Evolutionary conservation across 2,888 invertebrate genomes (phyloP).

Genomic region (Myopa testacea): DNA sequence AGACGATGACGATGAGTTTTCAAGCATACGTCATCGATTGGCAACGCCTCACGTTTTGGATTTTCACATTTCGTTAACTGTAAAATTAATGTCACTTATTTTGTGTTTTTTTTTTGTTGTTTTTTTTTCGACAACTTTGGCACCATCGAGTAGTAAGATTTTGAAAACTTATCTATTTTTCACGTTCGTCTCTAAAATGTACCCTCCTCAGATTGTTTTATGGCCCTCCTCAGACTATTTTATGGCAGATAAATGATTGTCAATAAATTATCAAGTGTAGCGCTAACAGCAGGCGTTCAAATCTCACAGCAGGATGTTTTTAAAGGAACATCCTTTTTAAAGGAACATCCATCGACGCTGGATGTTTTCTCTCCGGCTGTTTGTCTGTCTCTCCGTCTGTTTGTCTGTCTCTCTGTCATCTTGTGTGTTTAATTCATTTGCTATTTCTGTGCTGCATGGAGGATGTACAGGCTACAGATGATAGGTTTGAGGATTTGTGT

Average conservation of each 20-base stretch:
- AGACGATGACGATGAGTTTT: background rate
- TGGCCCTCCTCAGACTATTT: conserved; percentile 36
- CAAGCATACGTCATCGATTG: conserved; percentile 19
- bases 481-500: conserved; percentile 1
- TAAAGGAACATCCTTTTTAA: conserved; percentile 45
- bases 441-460: background rate
- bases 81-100: conserved; percentile 54
- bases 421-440: conserved; percentile 20
- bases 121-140: background rate
- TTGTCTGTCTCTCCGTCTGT: background rate
- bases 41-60: conserved; percentile 26
- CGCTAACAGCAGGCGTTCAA: conserved; percentile 44
- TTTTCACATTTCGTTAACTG: conserved; percentile 40
- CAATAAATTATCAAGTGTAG: conserved; percentile 63
- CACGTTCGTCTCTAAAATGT: background rate
- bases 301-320: conserved; percentile 40
- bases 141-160: background rate
- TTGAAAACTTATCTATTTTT: too few relatives aligned
- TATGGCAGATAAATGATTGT: conserved; percentile 61
- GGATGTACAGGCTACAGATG: conserved; percentile 12
- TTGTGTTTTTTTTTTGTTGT: conserved; percentile 17
- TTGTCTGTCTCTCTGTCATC: background rate
- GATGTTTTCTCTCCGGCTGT: background rate
- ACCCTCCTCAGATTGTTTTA: background rate
- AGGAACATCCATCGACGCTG: conserved; percentile 8